Evolutionary conservation across 1,140 invertebrate genomes (phyloP).

Genomic region (Polypedilum vanderplanki): DNA sequence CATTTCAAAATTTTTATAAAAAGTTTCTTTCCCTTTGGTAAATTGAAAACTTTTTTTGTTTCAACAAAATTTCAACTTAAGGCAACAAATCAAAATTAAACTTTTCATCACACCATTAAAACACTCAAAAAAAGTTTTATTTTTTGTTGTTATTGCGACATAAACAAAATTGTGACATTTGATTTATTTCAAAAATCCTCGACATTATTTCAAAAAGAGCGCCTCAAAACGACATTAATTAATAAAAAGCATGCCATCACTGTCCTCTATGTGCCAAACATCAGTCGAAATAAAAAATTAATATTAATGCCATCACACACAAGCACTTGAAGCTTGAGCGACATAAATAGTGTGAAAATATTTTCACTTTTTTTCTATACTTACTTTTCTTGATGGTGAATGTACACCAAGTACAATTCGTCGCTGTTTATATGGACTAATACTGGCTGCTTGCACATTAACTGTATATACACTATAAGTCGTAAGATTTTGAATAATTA

Average conservation of each 20-base stretch:
- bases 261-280: constrained; percentile 29
- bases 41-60: too few species aligned
- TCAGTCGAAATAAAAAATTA: constrained; percentile 16
- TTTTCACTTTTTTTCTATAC: constrained; percentile 32
- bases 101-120: too few species aligned
- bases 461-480: constrained; percentile 68
- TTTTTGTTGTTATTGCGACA: too few species aligned
- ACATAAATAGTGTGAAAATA: too few species aligned
- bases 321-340: not conserved
- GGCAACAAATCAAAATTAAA: constrained; percentile 15
- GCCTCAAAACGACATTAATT: not conserved
- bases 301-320: constrained; percentile 4
- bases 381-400: constrained; percentile 57
- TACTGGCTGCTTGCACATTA: constrained; percentile 61
- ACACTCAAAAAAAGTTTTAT: too few species aligned
- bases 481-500: constrained; percentile 65
- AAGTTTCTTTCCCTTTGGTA: too few species aligned
- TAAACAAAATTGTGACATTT: not conserved
- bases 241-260: constrained; percentile 29
- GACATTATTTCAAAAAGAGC: not conserved
- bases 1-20: too few species aligned
- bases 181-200: constrained; percentile 22
- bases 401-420: constrained; percentile 59
- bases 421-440: constrained; percentile 56
- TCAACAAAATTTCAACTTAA: not conserved